Evolutionary conservation across 2,113 vertebrate species (phyloP), one percentile per base, ranked within the genome.

Genomic region (Emydocephalus ijimae): DNA sequence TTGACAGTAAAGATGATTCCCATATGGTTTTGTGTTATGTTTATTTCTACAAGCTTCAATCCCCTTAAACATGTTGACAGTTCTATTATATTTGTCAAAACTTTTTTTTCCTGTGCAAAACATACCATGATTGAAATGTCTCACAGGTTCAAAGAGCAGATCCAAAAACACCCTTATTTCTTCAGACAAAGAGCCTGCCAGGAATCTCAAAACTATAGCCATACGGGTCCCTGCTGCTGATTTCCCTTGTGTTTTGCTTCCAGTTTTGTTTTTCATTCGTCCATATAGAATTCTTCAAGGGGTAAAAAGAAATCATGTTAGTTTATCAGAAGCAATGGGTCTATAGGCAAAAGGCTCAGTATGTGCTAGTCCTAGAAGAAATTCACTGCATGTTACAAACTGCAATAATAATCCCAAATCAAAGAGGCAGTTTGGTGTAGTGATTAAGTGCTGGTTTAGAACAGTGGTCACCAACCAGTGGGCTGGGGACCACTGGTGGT

Each of bases 171-270:
- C 98, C 34, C 98, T 96, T 69, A 99, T 97, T 97, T 99, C 99
- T 94, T 99, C 98, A 0, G 98, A 95, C 85, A 98, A 97, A 0
- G 98, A 99, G 11, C 98, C 98, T 0, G 98, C 99, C 24, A 99
- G 97, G 95, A 99, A 99, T 0, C 99, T 97, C 91, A 99, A 96
- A 20, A 99, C 98, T 0, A 99, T 99, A 48, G 98, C 98, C 96
- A 98, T 99, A 20, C 99, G 98, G 39, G 98, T 97, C 55, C 97
- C 87, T 0, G 99, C 97, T 1, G 97, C 96, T 3, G 99, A 97
- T 92, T 98, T 99, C 54, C 99, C 99, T 95, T 99, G 99, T 9
- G 99, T 99, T 97, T 98, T 99, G 94, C 96, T 99, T 89, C 99
- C 98, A 0, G 98, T 98, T 98, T 99, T 99, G 91, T 98, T 98